Evolutionary conservation across 2,888 invertebrate genomes (phyloP), one percentile per base, ranked within the genome.

Genomic region (Alloplasta piceator): DNA sequence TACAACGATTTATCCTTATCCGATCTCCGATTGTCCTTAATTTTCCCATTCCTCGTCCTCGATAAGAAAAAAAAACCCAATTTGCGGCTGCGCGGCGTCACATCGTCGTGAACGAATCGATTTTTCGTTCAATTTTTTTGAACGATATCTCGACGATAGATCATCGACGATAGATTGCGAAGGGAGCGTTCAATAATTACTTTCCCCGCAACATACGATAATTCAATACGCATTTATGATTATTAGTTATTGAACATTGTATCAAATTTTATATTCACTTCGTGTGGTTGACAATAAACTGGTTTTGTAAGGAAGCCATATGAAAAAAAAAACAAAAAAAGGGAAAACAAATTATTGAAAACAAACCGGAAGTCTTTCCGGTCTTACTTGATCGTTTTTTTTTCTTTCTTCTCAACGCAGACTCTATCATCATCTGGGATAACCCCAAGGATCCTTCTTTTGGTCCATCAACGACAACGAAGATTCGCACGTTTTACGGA

Each of bases 391-490:
- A 48, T 70, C 43, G 46, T 10, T 48, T 26, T 66, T 56, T 46
- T 52, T 9, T 41, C 16, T 58, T 58, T 58, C 26, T 48, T 46
- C 66, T 58, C 14, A 52, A 52, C 48, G 52, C 41, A 16, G 26
- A 26, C 26, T n/a, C 9, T 2, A n/a, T 74, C n/a, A 48, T 89
- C 81, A 92, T 85, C 88, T 92, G 5, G 91, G 77, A 92, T 95
- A 95, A 58, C 98, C 98, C 94, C 97, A 97, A 67, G 98, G 96
- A 94, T 98, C 98, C 87, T 94, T 94, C 87, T 95, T 96, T 81
- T 95, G 94, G 89, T 97, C 96, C 86, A 98, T 93, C 78, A 97
- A 92, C 7, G 94, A 92, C 12, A 97, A 92, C 6, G 97, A 96
- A 1, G 97, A 96, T 89, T 97, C 97, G 63, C 96, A 95, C 50